Evolutionary conservation across 1,140 invertebrate species (phyloP).

Genomic region (Drosophila novamexicana): DNA sequence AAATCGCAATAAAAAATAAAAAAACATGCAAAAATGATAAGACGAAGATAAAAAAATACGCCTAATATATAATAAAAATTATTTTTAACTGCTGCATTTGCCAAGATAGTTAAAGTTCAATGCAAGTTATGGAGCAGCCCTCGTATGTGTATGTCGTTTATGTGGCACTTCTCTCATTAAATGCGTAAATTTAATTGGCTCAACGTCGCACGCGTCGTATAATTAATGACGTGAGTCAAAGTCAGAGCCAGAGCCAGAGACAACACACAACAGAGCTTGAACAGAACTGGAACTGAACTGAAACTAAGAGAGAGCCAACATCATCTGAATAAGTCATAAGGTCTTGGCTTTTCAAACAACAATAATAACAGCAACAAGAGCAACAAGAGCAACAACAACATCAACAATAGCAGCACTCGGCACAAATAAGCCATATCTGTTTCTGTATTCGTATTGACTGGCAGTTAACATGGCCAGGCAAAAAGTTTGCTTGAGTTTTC

Average conservation of each 20-base stretch:
- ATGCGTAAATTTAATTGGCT: slow-evolving; percentile 79
- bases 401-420: slow-evolving; percentile 30
- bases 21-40: too few species aligned
- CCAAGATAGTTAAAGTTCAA: too few species aligned
- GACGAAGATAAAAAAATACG: too few species aligned
- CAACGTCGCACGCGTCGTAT: slow-evolving; percentile 70
- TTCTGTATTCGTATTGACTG: slow-evolving; percentile 76
- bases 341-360: slow-evolving; percentile 59
- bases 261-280: neutral
- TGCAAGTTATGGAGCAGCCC: slow-evolving; percentile 3
- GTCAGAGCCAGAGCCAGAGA: slow-evolving; percentile 8
- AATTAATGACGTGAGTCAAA: slow-evolving; percentile 70
- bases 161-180: slow-evolving; percentile 69
- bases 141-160: slow-evolving; percentile 46
- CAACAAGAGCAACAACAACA: slow-evolving; percentile 9
- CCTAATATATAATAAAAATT: too few species aligned
- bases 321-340: slow-evolving; percentile 78
- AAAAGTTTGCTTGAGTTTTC: slow-evolving; percentile 74
- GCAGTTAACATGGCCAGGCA: slow-evolving; percentile 74
- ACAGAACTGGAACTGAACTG: slow-evolving; percentile 1
- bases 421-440: slow-evolving; percentile 77
- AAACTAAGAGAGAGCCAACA: slow-evolving; percentile 43
- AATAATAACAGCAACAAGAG: slow-evolving; percentile 17
- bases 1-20: too few species aligned
- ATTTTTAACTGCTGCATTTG: too few species aligned